Conservation (phyloP, 2,797 vertebrate genomes). For the Cuniculus paca region DNA sequence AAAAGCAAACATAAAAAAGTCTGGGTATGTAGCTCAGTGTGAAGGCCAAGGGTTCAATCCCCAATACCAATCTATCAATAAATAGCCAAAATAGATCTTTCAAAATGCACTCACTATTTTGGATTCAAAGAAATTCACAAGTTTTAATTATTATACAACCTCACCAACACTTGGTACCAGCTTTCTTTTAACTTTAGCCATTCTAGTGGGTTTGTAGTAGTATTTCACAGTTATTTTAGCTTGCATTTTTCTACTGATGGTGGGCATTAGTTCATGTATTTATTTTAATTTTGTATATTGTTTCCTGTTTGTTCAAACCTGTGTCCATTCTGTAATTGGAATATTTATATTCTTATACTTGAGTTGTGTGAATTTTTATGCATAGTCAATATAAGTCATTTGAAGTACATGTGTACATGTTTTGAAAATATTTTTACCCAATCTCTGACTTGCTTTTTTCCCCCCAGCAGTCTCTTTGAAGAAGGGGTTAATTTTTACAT, state of each 20-base stretch:
- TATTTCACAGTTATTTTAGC: not conserved
- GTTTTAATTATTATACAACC: not conserved
- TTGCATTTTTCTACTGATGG: not conserved
- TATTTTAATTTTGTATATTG: not conserved
- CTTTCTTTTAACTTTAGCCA: not conserved
- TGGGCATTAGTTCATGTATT: not conserved
- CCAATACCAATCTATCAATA: not conserved
- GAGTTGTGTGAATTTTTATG: not conserved
- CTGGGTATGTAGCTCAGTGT: not conserved
- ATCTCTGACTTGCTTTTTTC: not conserved
- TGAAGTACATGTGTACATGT: not conserved
- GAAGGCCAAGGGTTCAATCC: not conserved
- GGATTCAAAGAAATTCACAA: not conserved
- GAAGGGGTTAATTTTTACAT: not conserved
- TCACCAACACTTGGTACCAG: not conserved
- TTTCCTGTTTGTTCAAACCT: not conserved
- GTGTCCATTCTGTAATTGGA: not conserved
- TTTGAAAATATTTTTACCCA: constrained; percentile 13
- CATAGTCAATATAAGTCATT: not conserved
- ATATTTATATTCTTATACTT: not conserved
- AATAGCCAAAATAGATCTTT: not conserved
- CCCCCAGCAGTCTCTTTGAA: not conserved
- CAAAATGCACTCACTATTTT: not conserved
- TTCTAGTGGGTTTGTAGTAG: not conserved
- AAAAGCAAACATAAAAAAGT: not conserved